phyloP scores from a whole-genome alignment of 2,888 invertebrate species.

The Galeruca laticollis region DNA sequence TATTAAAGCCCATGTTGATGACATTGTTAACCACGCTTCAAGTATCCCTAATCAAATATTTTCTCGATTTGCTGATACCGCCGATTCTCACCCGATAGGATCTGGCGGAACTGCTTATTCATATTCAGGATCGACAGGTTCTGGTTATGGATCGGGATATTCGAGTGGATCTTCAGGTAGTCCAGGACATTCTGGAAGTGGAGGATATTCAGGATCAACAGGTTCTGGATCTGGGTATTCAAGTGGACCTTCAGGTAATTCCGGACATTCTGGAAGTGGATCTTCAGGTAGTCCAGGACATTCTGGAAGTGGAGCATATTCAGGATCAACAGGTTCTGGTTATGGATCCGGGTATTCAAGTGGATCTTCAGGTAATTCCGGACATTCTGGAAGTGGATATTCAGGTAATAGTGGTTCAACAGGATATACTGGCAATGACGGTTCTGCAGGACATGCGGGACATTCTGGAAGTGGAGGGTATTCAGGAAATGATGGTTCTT shows the following conservation, averaged over 20 bases:
- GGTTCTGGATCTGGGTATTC: constrained; percentile 9
- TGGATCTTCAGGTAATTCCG: not conserved
- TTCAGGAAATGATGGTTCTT: not conserved
- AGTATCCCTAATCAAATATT: not conserved
- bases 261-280: constrained; percentile 12
- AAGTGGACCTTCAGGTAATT: not conserved
- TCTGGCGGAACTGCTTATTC: not conserved
- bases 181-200: not conserved
- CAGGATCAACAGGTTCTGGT: not conserved
- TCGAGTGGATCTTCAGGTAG: not conserved
- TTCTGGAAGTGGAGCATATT: constrained; percentile 2
- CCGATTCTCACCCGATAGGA: constrained; percentile 2
- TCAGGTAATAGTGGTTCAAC: too few relatives aligned
- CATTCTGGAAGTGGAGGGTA: not conserved
- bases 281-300: not conserved
- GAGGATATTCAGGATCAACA: not conserved
- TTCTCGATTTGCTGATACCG: not conserved
- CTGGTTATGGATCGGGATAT: not conserved
- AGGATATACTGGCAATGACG: constrained; percentile 5
- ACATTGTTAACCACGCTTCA: not conserved
- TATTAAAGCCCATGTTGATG: not conserved
- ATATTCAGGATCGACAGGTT: constrained; percentile 15
- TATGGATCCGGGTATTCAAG: not conserved
- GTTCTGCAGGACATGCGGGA: not conserved
- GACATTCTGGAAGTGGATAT: too few relatives aligned